Evolutionary conservation across 2,113 vertebrate genomes (phyloP).

Genomic region (Typhlomys cinereus): DNA sequence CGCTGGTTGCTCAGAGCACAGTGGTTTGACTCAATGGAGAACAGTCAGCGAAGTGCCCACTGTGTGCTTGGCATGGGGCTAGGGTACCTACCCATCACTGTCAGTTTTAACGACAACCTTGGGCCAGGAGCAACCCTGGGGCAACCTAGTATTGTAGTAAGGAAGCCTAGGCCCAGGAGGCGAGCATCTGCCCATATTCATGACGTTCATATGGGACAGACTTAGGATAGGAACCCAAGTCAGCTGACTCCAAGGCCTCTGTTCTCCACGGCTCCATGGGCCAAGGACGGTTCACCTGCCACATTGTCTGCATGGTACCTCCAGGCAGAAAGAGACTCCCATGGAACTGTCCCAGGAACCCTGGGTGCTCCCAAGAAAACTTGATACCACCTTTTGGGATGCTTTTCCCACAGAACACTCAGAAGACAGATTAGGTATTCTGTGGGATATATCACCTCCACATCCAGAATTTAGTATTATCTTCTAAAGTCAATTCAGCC

Average conservation of each 20-base stretch:
- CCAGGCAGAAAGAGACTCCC: background rate
- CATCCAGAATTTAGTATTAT: background rate
- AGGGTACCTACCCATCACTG: background rate
- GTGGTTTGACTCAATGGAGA: background rate
- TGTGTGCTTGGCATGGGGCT: background rate
- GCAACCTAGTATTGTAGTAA: background rate
- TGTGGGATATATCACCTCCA: background rate
- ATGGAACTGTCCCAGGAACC: background rate
- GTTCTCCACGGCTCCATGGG: background rate
- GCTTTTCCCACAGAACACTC: background rate
- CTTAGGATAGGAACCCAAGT: background rate
- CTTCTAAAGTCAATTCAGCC: background rate
- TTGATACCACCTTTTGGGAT: background rate
- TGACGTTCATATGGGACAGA: background rate
- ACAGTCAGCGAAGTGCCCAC: fast-evolving
- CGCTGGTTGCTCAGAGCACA: background rate
- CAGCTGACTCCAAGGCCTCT: background rate
- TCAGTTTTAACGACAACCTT: background rate
- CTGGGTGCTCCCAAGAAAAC: background rate
- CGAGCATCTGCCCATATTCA: background rate
- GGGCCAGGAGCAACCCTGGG: background rate
- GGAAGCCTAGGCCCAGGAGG: background rate
- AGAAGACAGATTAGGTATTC: background rate
- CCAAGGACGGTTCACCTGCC: background rate
- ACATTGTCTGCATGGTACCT: too few relatives aligned